Percentiles rank a stretch among this genome's conserved stretches.
Evolutionary conservation across 2,888 invertebrate species (phyloP).

Genomic region (Acanthococcus lagerstroemiae): DNA sequence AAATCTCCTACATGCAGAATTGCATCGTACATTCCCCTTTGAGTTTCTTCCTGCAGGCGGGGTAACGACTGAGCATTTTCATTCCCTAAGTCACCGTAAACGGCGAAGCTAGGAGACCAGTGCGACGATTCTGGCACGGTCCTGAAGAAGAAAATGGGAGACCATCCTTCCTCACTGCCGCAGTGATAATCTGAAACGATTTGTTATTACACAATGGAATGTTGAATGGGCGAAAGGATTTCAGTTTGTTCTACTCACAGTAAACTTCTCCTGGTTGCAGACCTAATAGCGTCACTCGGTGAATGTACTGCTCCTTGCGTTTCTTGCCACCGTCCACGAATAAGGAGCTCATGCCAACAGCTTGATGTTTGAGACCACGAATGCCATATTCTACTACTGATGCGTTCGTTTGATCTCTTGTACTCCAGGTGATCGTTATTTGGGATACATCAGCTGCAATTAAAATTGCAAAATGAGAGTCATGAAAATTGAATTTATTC

Average conservation of each 20-base stretch:
- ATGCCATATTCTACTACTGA: conserved; percentile 66
- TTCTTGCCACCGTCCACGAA: conserved; percentile 66
- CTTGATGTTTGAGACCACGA: conserved; percentile 44
- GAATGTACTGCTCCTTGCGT: conserved; percentile 61
- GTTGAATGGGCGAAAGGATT: not conserved
- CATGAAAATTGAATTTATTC: not conserved
- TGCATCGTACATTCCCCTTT: conserved; percentile 69
- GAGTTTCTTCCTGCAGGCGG: conserved; percentile 72
- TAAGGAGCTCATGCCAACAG: conserved; percentile 47
- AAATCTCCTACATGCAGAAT: conserved; percentile 89
- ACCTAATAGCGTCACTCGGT: conserved; percentile 55
- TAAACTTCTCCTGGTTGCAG: conserved; percentile 56
- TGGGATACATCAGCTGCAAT: conserved; percentile 52
- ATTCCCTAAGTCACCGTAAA: conserved; percentile 92
- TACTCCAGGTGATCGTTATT: conserved; percentile 75
- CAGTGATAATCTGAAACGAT: conserved; percentile 61
- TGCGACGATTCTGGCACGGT: conserved; percentile 56
- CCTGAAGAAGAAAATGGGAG: conserved; percentile 62
- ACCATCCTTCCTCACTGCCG: conserved; percentile 74
- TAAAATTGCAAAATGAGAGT: not conserved
- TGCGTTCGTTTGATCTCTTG: conserved; percentile 53
- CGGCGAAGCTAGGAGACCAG: conserved; percentile 69
- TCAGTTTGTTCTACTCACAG: conserved; percentile 42
- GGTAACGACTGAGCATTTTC: conserved; percentile 79
- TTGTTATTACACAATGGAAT: not conserved